phyloP scores from a whole-genome alignment of 2,888 invertebrate species.

The Stenoptilia bipunctidactyla region DNA sequence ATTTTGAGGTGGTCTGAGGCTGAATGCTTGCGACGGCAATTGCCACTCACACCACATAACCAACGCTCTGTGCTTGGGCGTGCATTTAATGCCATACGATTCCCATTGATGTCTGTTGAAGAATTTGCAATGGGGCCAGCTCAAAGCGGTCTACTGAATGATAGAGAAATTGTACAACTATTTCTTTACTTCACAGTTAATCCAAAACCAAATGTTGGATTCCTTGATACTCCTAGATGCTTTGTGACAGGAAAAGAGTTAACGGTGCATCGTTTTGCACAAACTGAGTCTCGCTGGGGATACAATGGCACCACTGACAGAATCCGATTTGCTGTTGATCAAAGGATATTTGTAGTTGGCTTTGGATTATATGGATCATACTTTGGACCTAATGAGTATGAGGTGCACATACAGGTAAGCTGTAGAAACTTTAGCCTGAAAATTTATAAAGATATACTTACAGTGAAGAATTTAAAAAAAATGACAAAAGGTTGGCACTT shows the following conservation, averaged over 20 bases:
- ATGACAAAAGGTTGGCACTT: too few species aligned
- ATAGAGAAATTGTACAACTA: constrained; percentile 81
- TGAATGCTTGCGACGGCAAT: constrained; percentile 77
- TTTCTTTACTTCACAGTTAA: constrained; percentile 80
- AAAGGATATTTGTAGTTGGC: constrained; percentile 85
- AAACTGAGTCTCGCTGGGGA: constrained; percentile 86
- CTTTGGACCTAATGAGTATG: constrained; percentile 82
- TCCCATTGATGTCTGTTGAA: constrained; percentile 87
- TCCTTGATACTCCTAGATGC: constrained; percentile 79
- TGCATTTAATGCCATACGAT: constrained; percentile 80
- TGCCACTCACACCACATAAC: constrained; percentile 76
- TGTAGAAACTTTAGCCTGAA: not conserved
- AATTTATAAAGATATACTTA: too few species aligned
- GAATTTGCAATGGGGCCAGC: constrained; percentile 86
- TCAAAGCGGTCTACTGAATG: constrained; percentile 80
- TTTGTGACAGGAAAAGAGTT: constrained; percentile 85
- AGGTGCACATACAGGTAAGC: constrained; percentile 75
- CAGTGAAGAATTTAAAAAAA: too few species aligned
- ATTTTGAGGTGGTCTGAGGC: constrained; percentile 81
- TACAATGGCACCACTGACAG: constrained; percentile 87
- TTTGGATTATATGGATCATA: constrained; percentile 89
- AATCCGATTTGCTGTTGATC: constrained; percentile 85
- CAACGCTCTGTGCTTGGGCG: constrained; percentile 77
- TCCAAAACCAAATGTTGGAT: constrained; percentile 81
- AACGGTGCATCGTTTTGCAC: constrained; percentile 78